These are phyloP conservation scores for Porites rus DNA, from an alignment of 92 coral and sea anemone species.

Conservation along the genomic window DNA sequence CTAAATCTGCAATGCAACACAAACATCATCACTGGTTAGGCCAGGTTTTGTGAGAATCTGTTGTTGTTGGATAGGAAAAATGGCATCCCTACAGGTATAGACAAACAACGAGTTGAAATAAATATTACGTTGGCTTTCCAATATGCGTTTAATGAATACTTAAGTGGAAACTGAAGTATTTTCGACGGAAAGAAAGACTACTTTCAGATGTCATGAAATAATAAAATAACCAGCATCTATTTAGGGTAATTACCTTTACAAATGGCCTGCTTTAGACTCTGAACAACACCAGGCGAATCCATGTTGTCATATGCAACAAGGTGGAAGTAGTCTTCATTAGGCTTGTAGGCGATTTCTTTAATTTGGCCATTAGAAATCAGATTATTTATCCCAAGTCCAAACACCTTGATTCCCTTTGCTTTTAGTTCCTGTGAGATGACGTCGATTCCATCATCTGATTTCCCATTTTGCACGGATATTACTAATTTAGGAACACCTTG, in stretches of 20 bases:
- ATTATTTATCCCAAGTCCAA: conserved; percentile 8
- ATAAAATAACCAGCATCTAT: no score
- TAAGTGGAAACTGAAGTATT: no score
- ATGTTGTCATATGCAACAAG: conserved; percentile 9
- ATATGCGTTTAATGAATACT: no score
- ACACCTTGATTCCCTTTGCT: neutral
- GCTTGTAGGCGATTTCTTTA: conserved; percentile 20
- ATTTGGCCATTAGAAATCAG: neutral
- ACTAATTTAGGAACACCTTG: neutral
- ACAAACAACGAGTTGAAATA: no score
- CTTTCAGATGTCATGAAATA: no score
- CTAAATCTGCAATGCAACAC: neutral
- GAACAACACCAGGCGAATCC: neutral
- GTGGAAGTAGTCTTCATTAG: neutral
- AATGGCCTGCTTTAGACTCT: neutral
- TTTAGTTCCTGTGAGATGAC: neutral
- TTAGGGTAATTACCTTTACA: neutral
- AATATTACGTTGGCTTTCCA: no score
- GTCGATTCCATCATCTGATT: neutral
- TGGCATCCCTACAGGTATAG: no score
- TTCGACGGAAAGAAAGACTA: no score
- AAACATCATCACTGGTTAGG: neutral
- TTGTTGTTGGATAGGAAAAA: no score
- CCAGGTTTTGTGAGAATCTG: no score
- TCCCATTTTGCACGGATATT: neutral